phyloP scores from a whole-genome alignment of 2,797 vertebrate species.

The Melanogrammus aeglefinus region DNA sequence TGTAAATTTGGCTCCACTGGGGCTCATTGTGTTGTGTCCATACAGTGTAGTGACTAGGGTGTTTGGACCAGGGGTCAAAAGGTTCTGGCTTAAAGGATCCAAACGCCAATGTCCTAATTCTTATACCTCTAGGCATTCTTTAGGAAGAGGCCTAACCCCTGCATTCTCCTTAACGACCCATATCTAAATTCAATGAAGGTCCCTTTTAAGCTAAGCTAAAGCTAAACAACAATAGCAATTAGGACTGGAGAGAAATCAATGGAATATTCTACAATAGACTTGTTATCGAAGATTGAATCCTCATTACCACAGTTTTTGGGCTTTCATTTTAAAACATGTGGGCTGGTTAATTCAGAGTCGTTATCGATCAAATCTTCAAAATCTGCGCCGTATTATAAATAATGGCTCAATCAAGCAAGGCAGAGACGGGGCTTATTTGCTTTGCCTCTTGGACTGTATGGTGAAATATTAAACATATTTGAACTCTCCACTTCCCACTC shows the following conservation, averaged over 20 bases:
- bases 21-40: too few species aligned
- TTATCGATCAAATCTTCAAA: background rate
- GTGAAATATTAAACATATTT: slow-evolving; percentile 19
- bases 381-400: background rate
- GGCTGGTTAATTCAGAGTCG: background rate
- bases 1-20: background rate
- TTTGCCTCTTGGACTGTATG: slow-evolving; percentile 6
- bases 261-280: background rate
- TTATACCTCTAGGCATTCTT: too few species aligned
- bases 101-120: too few species aligned
- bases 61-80: too few species aligned
- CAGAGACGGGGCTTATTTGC: background rate
- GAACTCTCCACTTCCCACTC: slow-evolving; percentile 19
- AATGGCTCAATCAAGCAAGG: background rate
- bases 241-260: background rate
- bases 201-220: background rate
- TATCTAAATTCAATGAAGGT: too few species aligned
- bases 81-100: too few species aligned
- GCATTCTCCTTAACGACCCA: too few species aligned
- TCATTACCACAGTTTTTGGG: background rate
- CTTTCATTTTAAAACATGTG: background rate
- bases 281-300: background rate
- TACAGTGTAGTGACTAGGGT: too few species aligned
- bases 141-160: too few species aligned
- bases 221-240: background rate